These are phyloP conservation scores for Thymelicus sylvestris DNA, from an alignment of 2,888 invertebrate genomes.

Conservation along the genomic window DNA sequence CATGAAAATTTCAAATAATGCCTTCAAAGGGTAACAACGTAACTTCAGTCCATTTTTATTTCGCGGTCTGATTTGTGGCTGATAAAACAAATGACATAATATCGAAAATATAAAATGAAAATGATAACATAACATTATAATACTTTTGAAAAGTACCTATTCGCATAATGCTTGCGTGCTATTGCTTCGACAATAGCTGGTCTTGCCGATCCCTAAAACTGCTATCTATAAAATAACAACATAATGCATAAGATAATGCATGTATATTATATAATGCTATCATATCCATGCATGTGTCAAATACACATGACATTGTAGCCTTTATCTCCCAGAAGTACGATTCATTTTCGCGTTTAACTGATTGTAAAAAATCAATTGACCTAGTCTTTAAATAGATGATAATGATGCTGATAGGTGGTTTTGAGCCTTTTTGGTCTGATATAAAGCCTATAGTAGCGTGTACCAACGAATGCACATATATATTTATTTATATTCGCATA, in stretches of 20 bases:
- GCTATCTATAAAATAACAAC: conserved; percentile 41
- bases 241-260: conserved; percentile 47
- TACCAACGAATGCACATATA: neutral
- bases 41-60: too few relatives aligned
- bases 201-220: conserved; percentile 38
- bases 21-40: too few relatives aligned
- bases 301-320: neutral
- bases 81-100: too few relatives aligned
- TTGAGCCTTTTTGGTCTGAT: neutral
- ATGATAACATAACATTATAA: too few relatives aligned
- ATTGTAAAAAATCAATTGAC: conserved; percentile 15
- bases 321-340: conserved; percentile 17
- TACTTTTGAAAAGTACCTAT: too few relatives aligned
- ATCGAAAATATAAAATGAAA: too few relatives aligned
- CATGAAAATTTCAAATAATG: too few relatives aligned
- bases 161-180: too few relatives aligned
- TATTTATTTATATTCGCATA: neutral
- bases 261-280: conserved; percentile 44
- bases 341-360: conserved; percentile 17
- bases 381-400: conserved; percentile 23
- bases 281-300: conserved; percentile 34
- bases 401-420: neutral
- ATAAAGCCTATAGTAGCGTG: conserved; percentile 1
- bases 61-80: too few relatives aligned
- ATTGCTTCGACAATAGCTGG: neutral